Percentiles rank a stretch among this genome's conserved stretches.
Evolutionary conservation across 2,888 invertebrate genomes (phyloP).

Genomic region (Brachynemurus nebulosus): DNA sequence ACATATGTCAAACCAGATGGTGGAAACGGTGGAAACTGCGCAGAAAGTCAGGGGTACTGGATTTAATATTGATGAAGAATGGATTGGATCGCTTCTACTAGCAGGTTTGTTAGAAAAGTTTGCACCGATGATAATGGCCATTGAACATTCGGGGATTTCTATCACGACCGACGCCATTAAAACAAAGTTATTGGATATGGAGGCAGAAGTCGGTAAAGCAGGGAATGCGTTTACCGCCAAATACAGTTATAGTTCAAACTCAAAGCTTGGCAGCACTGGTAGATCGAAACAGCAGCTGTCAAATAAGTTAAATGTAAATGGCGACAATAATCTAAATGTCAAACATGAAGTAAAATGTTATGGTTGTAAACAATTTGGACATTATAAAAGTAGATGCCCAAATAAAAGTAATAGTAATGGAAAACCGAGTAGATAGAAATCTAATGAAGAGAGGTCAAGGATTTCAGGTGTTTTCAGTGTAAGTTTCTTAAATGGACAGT

Average conservation of each 20-base stretch:
- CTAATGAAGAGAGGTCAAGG: no score
- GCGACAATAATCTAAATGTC: not conserved
- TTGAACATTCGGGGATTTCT: no score
- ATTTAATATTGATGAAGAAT: slow-evolving; percentile 22
- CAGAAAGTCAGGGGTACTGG: slow-evolving; percentile 20
- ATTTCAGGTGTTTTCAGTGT: not conserved
- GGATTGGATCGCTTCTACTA: slow-evolving; percentile 22
- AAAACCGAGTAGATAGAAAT: no score
- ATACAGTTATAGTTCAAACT: no score
- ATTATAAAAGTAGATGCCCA: slow-evolving; percentile 10
- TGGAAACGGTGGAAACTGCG: no score
- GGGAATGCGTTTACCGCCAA: no score
- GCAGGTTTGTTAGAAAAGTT: slow-evolving; percentile 19
- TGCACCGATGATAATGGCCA: slow-evolving; percentile 20
- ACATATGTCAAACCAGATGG: no score
- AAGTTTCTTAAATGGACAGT: not conserved
- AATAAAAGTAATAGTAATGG: no score
- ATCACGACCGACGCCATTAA: slow-evolving; percentile 22
- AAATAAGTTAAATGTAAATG: no score
- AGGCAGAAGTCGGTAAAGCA: no score
- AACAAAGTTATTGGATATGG: slow-evolving; percentile 21
- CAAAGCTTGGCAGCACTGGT: no score
- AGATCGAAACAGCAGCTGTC: no score
- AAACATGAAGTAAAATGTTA: slow-evolving; percentile 9
- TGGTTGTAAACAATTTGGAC: slow-evolving; percentile 8